A percentile compares a stretch with the other conserved stretches of the same genome.
Evolutionary conservation across 2,888 invertebrate genomes (phyloP).

Genomic region (Ormia ochracea): DNA sequence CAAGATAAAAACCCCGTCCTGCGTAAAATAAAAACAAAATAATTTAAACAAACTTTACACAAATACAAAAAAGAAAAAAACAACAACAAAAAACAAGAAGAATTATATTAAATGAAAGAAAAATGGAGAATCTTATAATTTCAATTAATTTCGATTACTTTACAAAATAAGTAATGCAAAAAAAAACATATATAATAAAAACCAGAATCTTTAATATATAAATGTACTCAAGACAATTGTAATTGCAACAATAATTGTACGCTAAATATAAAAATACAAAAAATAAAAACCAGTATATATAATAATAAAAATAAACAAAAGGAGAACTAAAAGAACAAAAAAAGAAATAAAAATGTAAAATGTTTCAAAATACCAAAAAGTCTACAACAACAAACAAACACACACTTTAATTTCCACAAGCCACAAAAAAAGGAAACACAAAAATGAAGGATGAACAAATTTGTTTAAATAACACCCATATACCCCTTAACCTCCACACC

Average conservation of each 20-base stretch:
- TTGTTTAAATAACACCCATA: conserved; percentile 15
- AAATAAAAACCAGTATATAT: conserved; percentile 48
- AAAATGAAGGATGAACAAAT: conserved; percentile 3
- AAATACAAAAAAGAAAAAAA: conserved; percentile 57
- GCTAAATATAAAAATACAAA: conserved; percentile 66
- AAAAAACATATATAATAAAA: conserved; percentile 50
- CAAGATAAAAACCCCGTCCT: conserved; percentile 72
- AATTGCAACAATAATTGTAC: conserved; percentile 77
- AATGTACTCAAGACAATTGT: conserved; percentile 76
- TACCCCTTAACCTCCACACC: not conserved
- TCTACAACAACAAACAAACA: conserved; percentile 13
- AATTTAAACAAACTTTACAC: conserved; percentile 69
- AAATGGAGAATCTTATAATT: conserved; percentile 46
- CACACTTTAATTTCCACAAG: conserved; percentile 41
- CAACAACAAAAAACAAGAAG: too few species aligned
- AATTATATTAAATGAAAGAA: conserved; percentile 45
- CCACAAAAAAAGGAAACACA: not conserved
- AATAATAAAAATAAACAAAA: conserved; percentile 47
- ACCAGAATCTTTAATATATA: conserved; percentile 65
- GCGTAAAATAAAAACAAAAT: conserved; percentile 71
- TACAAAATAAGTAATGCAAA: conserved; percentile 57
- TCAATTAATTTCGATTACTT: conserved; percentile 59
- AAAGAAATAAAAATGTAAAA: conserved; percentile 67
- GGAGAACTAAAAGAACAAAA: conserved; percentile 40
- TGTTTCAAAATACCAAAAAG: conserved; percentile 68